Evolutionary conservation across 1,140 invertebrate species (phyloP).

Genomic region (Drosophila tristis): DNA sequence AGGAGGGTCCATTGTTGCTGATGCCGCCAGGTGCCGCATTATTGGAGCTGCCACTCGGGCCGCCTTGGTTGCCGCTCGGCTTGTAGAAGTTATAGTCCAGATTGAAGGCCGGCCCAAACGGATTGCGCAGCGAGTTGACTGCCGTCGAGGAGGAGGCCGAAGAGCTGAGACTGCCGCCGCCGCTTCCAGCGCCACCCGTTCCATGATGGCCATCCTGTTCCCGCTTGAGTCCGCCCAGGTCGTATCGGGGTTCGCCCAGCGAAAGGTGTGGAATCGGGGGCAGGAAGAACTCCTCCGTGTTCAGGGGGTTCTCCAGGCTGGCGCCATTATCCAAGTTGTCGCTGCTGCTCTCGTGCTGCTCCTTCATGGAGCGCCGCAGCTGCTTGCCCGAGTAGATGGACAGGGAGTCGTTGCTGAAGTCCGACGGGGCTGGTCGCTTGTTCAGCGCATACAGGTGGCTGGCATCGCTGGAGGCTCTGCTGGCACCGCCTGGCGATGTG

Average conservation of each 20-base stretch:
- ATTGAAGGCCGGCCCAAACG: conserved; percentile 61
- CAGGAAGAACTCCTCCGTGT: conserved; percentile 78
- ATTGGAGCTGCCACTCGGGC: conserved; percentile 44
- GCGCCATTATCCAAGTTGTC: conserved; percentile 58
- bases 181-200: conserved; percentile 19
- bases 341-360: conserved; percentile 60
- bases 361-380: conserved; percentile 61
- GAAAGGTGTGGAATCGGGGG: conserved; percentile 81
- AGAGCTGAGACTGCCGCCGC: conserved; percentile 18
- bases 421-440: conserved; percentile 61
- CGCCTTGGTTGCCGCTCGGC: conserved; percentile 37
- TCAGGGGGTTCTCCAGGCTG: conserved; percentile 68
- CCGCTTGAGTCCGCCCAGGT: conserved; percentile 72
- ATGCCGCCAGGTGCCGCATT: conserved; percentile 15
- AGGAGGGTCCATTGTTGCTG: conserved; percentile 29
- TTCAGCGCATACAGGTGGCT: conserved; percentile 43
- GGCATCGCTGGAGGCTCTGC: conserved; percentile 35
- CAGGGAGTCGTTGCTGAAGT: conserved; percentile 70
- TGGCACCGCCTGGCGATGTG: conserved; percentile 46
- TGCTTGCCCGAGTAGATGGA: conserved; percentile 79
- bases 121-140: conserved; percentile 51
- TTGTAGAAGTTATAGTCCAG: conserved; percentile 81
- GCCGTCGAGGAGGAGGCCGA: conserved; percentile 45
- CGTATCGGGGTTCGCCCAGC: conserved; percentile 77
- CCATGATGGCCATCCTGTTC: conserved; percentile 64